Base-by-base conservation (phyloP, 2,888 invertebrate genomes). In the Lasiommata megera region DNA sequence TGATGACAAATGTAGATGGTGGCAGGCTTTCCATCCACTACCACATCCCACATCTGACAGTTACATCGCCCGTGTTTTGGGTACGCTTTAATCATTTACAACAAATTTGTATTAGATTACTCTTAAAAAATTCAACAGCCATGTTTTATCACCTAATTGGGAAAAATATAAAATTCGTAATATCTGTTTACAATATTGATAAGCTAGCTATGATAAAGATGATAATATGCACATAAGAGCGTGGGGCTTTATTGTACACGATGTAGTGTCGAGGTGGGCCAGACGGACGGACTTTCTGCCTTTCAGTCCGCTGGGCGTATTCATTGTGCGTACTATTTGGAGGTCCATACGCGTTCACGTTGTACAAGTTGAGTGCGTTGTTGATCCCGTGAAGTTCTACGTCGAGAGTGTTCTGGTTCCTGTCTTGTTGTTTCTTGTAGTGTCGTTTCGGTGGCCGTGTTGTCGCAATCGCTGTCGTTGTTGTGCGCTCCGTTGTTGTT, bases 41-140 rank as follows among this genome's bases (percentile, higher is more conserved):
- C 23, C 23, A 5, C 23, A 2, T 23, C 3, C 5, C 23, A 23
- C 23, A 23, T 23, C 2, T 23, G 23, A 23, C 23, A 23, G 5
- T 23, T 2, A 23, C 2, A 2, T 2, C 23, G 23, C 5, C 23
- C 3, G 23, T 23, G 23, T 5, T 23, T 23, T 2, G 5, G 5
- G 23, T 3, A 23, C 23, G 23, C 23, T 23, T 23, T 59, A 79
- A 79, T 73, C 73, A 70, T 74, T 78, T 79, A 82, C 78, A 87
- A 88, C 82, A 85, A 86, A 78, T 77, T 79, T 79, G 74, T 78
- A 79, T 83, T 80, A 82, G 77, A 75, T 80, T 69, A 72, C 60
- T 72, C 69, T 74, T 84, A 81, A 76, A 83, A 84, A 84, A 84
- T 80, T 87, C 76, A 87, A 90, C 89, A 90, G 89, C 88, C 89